Base-by-base conservation (phyloP, 2,888 invertebrate species). In the Pelosia muscerda region DNA sequence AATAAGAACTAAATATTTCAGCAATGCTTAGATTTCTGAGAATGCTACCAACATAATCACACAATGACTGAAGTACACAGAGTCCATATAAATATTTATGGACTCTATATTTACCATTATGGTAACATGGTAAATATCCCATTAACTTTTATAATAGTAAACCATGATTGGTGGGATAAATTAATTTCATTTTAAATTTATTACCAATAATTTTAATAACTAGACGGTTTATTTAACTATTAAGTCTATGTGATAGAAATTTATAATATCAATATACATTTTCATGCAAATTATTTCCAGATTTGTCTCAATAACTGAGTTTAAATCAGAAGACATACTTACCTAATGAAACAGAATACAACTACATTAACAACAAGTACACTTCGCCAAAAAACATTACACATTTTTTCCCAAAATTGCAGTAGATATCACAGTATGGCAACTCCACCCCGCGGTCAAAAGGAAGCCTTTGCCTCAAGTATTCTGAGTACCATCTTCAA, bases 361-460 rank as follows among this genome's bases (percentile, higher is more conserved):
- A 19, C 10, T 8, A 10, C 42, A 19, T 19, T 19, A 42, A 10
- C 10, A 23, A 2, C 3, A 10, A 23, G 6, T 0, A 25, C 3
- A 19, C 23, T 25, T 19, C 11, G 4, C 2, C 25, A 28, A n/a
- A 62, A 28, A 11, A 2, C 1, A 25, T 13, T 26, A 10, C 31
- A 13, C 2, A 4, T 56, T 56, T 38, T 59, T 34, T 1, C 63
- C 56, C 19, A 19, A 26, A 63, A 38, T 19, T 13, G 5, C 9
- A 23, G 26, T 25, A 55, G 38, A 25, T 2, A 19, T 19, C 19
- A 23, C 28, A 34, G 34, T 19, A 31, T 63, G 63, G 56, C 63
- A 84, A 85, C 81, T 81, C 78, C 69, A 55, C 13, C 38, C 63
- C 55, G 67, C 76, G 80, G 81, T 85, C 86, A 79, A 86, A 87